phyloP scores from a whole-genome alignment of 92 coral and sea anemone species.

The Epizoanthus rinbou region DNA sequence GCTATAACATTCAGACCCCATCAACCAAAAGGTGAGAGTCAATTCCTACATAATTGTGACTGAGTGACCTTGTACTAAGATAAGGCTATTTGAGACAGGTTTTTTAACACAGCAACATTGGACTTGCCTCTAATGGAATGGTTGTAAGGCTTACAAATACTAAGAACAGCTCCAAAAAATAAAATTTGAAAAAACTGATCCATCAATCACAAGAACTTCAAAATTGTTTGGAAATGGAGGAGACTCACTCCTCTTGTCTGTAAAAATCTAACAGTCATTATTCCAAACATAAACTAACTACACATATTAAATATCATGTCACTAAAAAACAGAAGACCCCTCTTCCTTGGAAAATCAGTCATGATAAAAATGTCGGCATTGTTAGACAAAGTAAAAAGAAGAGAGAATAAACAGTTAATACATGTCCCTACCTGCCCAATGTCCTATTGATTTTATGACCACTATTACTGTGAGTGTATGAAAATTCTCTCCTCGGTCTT shows the following conservation, averaged over 20 bases:
- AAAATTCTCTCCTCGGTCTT: constrained; percentile 8
- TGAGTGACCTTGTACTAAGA: constrained; percentile 19
- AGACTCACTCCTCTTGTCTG: constrained; percentile 21
- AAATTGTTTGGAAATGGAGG: constrained; percentile 23
- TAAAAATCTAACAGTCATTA: constrained; percentile 15
- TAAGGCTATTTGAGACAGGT: constrained; percentile 13
- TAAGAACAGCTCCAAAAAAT: constrained; percentile 5
- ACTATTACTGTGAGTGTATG: constrained; percentile 17
- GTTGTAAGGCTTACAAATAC: constrained; percentile 6
- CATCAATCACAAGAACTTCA: constrained; percentile 23
- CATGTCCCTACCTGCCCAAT: constrained; percentile 18
- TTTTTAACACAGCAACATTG: constrained; percentile 15
- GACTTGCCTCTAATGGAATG: constrained; percentile 10
- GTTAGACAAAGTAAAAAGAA: constrained; percentile 4
- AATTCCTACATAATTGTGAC: not conserved
- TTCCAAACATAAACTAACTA: constrained; percentile 8
- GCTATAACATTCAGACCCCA: constrained; percentile 23
- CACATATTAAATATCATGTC: constrained; percentile 4
- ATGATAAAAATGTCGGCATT: constrained; percentile 1
- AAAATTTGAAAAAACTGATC: not conserved
- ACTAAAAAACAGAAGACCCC: constrained; percentile 19
- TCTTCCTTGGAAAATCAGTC: constrained; percentile 20
- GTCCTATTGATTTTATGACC: constrained; percentile 23
- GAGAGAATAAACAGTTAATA: constrained; percentile 11
- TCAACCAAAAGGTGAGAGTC: constrained; percentile 24